A percentile compares a stretch with the other conserved stretches of the same genome.
These are phyloP conservation scores for Macropus fuliginosus DNA, from an alignment of 2,797 vertebrate genomes.

Conservation along the genomic window DNA sequence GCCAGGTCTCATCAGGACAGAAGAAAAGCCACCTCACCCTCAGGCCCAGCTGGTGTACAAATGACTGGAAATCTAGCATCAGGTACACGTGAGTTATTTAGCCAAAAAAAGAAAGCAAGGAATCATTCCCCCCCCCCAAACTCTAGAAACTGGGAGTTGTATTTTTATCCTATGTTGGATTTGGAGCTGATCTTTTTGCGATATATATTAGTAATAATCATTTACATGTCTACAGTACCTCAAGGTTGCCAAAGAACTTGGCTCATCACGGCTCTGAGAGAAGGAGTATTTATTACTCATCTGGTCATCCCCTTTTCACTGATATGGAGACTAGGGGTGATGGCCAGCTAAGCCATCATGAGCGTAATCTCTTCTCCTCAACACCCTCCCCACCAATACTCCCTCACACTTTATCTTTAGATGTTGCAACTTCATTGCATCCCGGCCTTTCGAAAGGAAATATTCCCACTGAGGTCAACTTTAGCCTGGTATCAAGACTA, in stretches of 20 bases:
- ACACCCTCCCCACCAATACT: neutral
- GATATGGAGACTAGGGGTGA: neutral
- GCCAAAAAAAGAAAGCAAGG: neutral
- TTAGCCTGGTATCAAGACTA: neutral
- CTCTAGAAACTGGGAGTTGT: neutral
- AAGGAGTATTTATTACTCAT: neutral
- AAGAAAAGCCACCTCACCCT: neutral
- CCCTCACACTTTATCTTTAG: constrained; percentile 6
- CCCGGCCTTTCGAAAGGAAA: neutral
- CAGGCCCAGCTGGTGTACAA: neutral
- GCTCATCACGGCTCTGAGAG: neutral
- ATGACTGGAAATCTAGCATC: neutral
- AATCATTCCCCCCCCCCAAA: neutral
- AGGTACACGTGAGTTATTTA: neutral
- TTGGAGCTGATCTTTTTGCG: neutral
- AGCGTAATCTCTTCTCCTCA: neutral
- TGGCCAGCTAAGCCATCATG: neutral
- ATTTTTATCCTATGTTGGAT: constrained; percentile 11
- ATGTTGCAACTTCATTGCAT: neutral
- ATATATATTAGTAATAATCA: neutral
- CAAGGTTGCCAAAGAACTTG: neutral
- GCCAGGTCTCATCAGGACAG: neutral
- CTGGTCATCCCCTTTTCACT: neutral
- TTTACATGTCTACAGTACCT: neutral
- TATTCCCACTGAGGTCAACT: neutral